Conservation (phyloP, 2,888 invertebrate genomes). For the Chromoteleia sp. region DNA sequence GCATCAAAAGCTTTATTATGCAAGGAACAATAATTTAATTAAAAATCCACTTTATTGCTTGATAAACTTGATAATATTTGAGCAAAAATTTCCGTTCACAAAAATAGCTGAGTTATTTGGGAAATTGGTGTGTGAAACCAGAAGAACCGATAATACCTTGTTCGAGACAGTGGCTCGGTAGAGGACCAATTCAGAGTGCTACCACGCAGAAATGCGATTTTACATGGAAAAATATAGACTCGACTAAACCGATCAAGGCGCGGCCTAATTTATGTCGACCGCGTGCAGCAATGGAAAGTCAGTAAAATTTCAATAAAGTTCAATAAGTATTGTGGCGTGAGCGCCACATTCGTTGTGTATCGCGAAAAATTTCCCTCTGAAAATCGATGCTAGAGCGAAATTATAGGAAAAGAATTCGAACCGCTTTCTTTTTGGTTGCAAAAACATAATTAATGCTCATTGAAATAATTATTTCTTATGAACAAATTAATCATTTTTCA, state of each 20-base stretch:
- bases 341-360: conserved; percentile 31
- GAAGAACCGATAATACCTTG: conserved; percentile 76
- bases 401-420: no score
- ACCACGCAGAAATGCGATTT: conserved; percentile 92
- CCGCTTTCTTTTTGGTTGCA: no score
- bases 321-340: conserved; percentile 57
- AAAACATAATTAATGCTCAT: no score
- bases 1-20: no score
- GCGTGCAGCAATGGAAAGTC: conserved; percentile 77
- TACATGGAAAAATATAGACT: conserved; percentile 81
- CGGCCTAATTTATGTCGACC: conserved; percentile 75
- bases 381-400: conserved; percentile 11
- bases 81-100: neutral
- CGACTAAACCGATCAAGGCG: conserved; percentile 69
- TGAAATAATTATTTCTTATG: no score
- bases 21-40: neutral
- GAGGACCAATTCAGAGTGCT: conserved; percentile 89
- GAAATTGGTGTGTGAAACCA: conserved; percentile 80
- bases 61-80: neutral
- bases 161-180: conserved; percentile 80
- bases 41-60: neutral
- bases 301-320: conserved; percentile 69
- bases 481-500: no score
- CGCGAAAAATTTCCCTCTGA: conserved; percentile 36
- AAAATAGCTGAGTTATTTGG: conserved; percentile 80